Evolutionary conservation across 2,113 vertebrate genomes (phyloP).

Genomic region (Mormyrus iriodes): DNA sequence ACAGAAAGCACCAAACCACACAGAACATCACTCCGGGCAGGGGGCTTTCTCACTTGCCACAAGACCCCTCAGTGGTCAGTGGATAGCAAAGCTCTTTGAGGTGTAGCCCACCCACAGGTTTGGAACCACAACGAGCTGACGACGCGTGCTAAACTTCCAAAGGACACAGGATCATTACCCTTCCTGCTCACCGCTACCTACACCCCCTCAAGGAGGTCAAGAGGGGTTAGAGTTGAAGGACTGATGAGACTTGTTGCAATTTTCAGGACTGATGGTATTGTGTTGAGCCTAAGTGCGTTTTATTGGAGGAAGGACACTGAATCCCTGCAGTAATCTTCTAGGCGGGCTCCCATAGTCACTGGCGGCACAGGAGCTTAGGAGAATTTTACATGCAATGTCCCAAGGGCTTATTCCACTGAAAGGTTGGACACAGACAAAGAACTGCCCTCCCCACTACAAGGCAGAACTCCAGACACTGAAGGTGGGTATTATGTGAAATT

Average conservation of each 20-base stretch:
- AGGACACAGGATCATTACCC: not conserved
- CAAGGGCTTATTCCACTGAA: not conserved
- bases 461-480: constrained; percentile 6
- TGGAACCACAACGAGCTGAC: not conserved
- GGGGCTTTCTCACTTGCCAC: not conserved
- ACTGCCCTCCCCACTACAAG: not conserved
- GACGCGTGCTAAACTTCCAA: not conserved
- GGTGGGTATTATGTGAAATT: not conserved
- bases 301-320: not conserved
- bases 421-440: constrained; percentile 16
- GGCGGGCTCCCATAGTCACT: not conserved
- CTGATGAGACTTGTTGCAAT: not conserved
- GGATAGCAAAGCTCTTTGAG: not conserved
- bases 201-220: not conserved
- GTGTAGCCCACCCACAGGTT: not conserved
- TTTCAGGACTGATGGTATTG: not conserved
- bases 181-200: not conserved
- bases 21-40: not conserved
- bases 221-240: not conserved
- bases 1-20: constrained; percentile 24
- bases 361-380: constrained; percentile 5
- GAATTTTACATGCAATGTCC: constrained; percentile 17
- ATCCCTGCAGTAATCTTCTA: not conserved
- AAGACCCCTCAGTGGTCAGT: not conserved
- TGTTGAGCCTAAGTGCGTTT: not conserved